Conservation (phyloP, 1,140 invertebrate species). For the Cherax quadricarinatus region DNA sequence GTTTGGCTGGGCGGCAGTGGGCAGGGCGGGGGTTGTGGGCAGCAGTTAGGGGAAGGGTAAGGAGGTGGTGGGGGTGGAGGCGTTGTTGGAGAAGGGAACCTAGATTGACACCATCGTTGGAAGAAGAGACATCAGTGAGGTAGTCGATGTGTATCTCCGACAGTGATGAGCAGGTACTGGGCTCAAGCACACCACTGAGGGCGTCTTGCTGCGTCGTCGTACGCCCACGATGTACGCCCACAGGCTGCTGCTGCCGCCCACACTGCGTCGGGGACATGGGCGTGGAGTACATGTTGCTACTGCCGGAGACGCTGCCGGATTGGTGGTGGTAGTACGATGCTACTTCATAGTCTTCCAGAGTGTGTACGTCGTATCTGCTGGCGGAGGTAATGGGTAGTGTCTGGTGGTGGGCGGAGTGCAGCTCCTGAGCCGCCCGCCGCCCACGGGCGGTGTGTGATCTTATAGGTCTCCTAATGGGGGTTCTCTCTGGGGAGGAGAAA, state of each 20-base stretch:
- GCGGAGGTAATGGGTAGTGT: background rate
- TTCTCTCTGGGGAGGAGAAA: slow-evolving; percentile 19
- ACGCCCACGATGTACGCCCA: background rate
- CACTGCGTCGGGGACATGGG: background rate
- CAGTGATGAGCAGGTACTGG: slow-evolving; percentile 26
- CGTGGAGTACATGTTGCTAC: slow-evolving; percentile 39
- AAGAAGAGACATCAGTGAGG: slow-evolving; percentile 47
- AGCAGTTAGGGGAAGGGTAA: background rate
- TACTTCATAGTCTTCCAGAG: slow-evolving; percentile 16
- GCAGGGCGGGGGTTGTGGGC: background rate
- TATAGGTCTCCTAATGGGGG: slow-evolving; percentile 1
- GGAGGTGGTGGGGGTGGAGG: background rate
- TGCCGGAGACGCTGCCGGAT: slow-evolving; percentile 6
- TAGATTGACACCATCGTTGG: background rate
- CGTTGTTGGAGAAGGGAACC: background rate
- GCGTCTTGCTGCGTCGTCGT: background rate
- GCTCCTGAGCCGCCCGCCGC: background rate
- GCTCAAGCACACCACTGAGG: slow-evolving; percentile 16
- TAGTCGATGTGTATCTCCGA: slow-evolving; percentile 57
- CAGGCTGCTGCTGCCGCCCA: background rate
- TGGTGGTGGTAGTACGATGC: slow-evolving; percentile 35
- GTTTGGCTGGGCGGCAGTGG: background rate
- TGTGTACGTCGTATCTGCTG: background rate
- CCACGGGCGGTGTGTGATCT: background rate
- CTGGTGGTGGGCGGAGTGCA: background rate